Evolutionary conservation across 2,113 vertebrate species (phyloP).

Genomic region (Catagonus wagneri): DNA sequence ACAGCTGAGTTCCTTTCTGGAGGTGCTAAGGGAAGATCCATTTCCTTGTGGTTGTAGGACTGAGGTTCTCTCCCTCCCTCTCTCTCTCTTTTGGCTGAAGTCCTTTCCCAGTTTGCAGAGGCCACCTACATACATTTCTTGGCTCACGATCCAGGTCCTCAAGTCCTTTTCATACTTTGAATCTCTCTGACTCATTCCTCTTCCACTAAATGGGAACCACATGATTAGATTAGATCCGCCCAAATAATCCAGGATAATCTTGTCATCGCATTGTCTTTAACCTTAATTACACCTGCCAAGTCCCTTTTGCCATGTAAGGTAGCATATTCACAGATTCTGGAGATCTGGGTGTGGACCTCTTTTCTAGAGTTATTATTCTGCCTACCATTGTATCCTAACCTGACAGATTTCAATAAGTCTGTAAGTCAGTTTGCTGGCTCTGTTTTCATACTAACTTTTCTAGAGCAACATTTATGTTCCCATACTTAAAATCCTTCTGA

Average conservation of each 20-base stretch:
- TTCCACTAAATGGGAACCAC: background rate
- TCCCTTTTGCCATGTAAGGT: background rate
- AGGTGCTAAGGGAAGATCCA: background rate
- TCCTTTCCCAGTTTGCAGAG: background rate
- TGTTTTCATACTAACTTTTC: conserved; percentile 37
- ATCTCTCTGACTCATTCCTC: background rate
- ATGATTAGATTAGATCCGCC: background rate
- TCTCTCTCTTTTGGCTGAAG: background rate
- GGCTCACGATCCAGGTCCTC: background rate
- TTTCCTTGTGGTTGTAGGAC: background rate
- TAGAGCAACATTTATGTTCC: conserved; percentile 13
- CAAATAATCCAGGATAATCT: background rate
- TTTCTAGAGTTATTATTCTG: background rate
- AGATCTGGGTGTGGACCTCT: background rate
- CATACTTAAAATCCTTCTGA: background rate
- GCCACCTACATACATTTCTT: background rate
- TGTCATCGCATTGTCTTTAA: background rate
- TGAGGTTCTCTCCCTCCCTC: background rate
- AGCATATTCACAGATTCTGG: background rate
- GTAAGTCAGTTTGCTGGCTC: background rate
- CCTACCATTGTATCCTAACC: background rate
- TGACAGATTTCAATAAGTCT: background rate
- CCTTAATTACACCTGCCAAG: background rate
- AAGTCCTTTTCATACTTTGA: background rate
- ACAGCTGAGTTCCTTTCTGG: background rate